Evolutionary conservation across 2,113 vertebrate genomes (phyloP).

Genomic region (Oncorhynchus tshawytscha): DNA sequence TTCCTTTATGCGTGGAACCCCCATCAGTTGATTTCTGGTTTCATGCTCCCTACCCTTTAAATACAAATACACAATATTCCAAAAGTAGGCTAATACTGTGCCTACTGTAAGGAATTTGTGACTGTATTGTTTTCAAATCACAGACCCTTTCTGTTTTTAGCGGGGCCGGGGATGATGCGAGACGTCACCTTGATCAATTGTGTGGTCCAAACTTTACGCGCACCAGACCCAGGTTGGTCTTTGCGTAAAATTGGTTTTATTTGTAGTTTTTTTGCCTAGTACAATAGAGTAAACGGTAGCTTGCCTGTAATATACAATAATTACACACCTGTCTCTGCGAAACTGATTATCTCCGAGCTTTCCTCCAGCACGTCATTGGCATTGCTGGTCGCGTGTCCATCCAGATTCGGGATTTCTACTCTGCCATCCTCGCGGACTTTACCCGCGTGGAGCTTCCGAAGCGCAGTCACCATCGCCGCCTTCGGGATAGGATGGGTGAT

Average conservation of each 20-base stretch:
- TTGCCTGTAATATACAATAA: neutral
- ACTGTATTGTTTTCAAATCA: neutral
- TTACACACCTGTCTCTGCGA: slow-evolving; percentile 93
- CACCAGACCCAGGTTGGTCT: neutral
- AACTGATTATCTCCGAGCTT: slow-evolving; percentile 98
- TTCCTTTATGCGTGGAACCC: too few relatives aligned
- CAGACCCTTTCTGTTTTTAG: neutral
- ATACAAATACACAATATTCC: too few relatives aligned
- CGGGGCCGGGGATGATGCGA: neutral
- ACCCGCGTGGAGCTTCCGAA: slow-evolving; percentile 94
- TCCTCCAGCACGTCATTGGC: slow-evolving; percentile 80
- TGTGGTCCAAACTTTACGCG: neutral
- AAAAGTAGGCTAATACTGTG: too few relatives aligned
- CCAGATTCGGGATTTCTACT: slow-evolving; percentile 92
- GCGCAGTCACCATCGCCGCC: slow-evolving; percentile 95
- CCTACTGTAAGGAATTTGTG: neutral
- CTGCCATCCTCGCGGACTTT: slow-evolving; percentile 91
- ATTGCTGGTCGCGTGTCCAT: slow-evolving; percentile 77
- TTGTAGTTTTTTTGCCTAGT: neutral
- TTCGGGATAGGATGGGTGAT: slow-evolving; percentile 94
- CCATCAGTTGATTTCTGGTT: too few relatives aligned
- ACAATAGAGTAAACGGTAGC: neutral
- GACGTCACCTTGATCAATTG: neutral
- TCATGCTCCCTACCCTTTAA: too few relatives aligned
- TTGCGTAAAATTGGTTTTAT: neutral